Base-by-base conservation (phyloP, 35 echinoderm and acorn worm genomes). In the Strongylocentrotus purpuratus region DNA sequence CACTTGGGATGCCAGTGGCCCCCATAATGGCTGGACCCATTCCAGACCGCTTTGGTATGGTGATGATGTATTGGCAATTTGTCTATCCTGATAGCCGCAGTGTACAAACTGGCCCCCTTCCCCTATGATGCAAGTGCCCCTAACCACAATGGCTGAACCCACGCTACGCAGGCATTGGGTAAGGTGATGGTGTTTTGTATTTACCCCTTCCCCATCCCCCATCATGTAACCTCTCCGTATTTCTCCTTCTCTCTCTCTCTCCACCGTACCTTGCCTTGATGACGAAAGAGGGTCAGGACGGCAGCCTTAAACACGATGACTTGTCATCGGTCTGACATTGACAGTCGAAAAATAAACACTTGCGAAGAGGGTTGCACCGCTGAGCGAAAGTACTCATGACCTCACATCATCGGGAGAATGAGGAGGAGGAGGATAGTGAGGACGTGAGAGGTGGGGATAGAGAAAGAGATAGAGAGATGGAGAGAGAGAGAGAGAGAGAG, bases 311-410 rank as follows among this genome's bases (percentile, higher is more conserved):
- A 88, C 45, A 88, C 87, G 87, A 88, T 28, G 87, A 88, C 32
- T 46, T 88, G 87, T 88, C 87, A 88, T 88, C 87, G 33, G 31
- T 12, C 17, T 88, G 87, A 88, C 87, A 88, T 88, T 88, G 87
- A 88, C 87, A 88, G 87, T 35, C 31, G 87, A 88, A 88, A 88
- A 88, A 88, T 88, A 88, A 88, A 88, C 87, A 88, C 87, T 88
- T 35, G 87, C 1, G 87, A 88, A 41, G 87, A 88, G 87, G 87
- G 87, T 33, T 88, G 87, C 87, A 88, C 87, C 87, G 32, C 31
- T 88, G 87, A 31, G 87, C 33, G 33, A 88, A 88, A 88, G 87
- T 88, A 46, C 87, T 88, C 31, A 18, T 46, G 22, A 88, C 87
- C 87, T 18, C 45, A 22, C 61, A 70, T 70, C 25, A 70, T 5